phyloP scores from a whole-genome alignment of 2,113 vertebrate genomes.

The Malurus melanocephalus region DNA sequence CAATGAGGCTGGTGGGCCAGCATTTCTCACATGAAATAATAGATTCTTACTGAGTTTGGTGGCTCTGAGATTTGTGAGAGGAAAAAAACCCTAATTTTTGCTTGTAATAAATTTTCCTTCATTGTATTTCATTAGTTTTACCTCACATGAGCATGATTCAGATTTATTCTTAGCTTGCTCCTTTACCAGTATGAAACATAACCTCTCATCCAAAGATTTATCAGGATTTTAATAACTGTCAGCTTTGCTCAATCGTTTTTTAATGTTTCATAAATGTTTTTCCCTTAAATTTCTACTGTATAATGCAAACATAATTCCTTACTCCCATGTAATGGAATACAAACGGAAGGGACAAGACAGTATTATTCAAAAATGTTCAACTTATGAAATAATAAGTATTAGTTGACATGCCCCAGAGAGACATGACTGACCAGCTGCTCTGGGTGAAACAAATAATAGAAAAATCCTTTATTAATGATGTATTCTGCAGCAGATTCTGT shows the following conservation, averaged over 20 bases:
- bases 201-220: neutral
- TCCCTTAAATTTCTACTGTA: neutral
- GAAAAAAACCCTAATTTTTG: neutral
- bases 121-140: slow-evolving; percentile 4
- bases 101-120: slow-evolving; percentile 20
- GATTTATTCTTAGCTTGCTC: slow-evolving; percentile 8
- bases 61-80: neutral
- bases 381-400: slow-evolving; percentile 53
- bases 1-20: neutral
- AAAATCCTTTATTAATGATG: slow-evolving; percentile 46
- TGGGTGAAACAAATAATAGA: slow-evolving; percentile 45
- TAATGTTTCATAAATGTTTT: neutral
- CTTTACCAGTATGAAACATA: neutral
- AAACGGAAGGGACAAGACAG: slow-evolving; percentile 26
- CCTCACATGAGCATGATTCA: neutral
- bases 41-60: neutral
- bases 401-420: slow-evolving; percentile 31
- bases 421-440: slow-evolving; percentile 35
- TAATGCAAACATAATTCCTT: neutral
- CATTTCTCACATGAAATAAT: neutral
- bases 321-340: slow-evolving; percentile 10
- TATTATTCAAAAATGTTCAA: slow-evolving; percentile 33
- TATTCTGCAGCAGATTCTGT: neutral
- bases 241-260: neutral
- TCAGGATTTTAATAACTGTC: neutral